A percentile compares a stretch with the other conserved stretches of the same genome.
phyloP scores from a whole-genome alignment of 1,140 invertebrate genomes.

The Dryas iulia region DNA sequence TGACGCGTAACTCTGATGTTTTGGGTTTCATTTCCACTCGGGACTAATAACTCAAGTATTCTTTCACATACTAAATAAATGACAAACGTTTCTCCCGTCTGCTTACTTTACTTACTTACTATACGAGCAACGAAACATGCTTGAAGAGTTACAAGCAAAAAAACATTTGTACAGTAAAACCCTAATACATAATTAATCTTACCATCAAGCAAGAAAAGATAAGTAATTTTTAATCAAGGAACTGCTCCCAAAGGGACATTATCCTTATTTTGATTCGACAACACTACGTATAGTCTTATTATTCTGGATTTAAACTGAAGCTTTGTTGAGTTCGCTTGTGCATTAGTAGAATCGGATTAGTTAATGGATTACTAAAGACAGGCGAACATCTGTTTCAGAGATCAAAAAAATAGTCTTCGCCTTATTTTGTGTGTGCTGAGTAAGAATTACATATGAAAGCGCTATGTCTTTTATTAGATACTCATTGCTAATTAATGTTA shows the following conservation, averaged over 20 bases:
- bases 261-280: background rate
- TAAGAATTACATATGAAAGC: background rate
- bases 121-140: no score
- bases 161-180: background rate
- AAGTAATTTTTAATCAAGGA: background rate
- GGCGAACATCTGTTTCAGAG: constrained; percentile 13
- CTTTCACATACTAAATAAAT: no score
- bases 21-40: no score
- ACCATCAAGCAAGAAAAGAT: background rate
- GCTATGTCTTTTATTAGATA: background rate
- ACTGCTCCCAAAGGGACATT: background rate
- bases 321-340: constrained; percentile 24
- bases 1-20: no score
- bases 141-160: no score
- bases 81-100: no score
- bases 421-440: background rate
- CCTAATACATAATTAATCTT: background rate
- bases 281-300: constrained; percentile 6
- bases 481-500: background rate
- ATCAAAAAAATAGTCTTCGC: background rate
- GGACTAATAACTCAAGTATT: no score
- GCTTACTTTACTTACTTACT: no score
- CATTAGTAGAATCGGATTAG: constrained; percentile 29
- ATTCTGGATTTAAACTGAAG: constrained; percentile 11
- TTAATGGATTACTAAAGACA: constrained; percentile 28